Base-by-base conservation (phyloP, 2,888 invertebrate species). In the Tinea pellionella region DNA sequence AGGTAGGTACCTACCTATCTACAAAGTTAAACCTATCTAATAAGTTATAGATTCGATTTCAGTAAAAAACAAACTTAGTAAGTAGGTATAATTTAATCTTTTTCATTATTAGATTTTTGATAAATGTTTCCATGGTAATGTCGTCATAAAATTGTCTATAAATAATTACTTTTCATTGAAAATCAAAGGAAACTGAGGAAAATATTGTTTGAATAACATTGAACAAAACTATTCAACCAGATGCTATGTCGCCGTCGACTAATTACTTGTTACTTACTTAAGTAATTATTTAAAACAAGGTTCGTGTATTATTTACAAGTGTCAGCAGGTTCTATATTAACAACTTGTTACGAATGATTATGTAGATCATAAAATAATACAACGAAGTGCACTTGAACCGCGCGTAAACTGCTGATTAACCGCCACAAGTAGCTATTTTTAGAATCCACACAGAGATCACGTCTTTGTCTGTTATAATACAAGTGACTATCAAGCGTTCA, bases 381-480 rank as follows among this genome's bases (percentile, higher is more conserved):
- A 7, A 56, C 32, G 18, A 60, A 62, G 55, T 63, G 63, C 71
- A 69, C 70, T 77, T 77, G 72, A 79, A 80, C 75, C 74, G 68
- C 75, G 69, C 76, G 75, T 80, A 79, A 80, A 80, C 77, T 77
- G 74, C 75, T 80, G 80, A 84, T 83, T 85, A 87, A 79, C 77
- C 75, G 74, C 80, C 80, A 69, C 72, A 67, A 66, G 66, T 67
- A 68, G 75, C 80, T 87, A 87, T 87, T 83, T 83, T 72, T 86
- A 87, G 86, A 83, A 74, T 78, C 74, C 71, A 75, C 74, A 77
- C 80, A 77, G 75, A 85, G 85, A 87, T 82, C 86, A 81, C 78
- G 78, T 78, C 86, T 84, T 83, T 83, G 84, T 85, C 78, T 80
- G 77, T 71, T 74, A 71, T 78, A 82, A 78, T 80, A 75, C 78